Base-by-base conservation (phyloP, 2,888 invertebrate genomes). In the Liodrosophila aerea region DNA sequence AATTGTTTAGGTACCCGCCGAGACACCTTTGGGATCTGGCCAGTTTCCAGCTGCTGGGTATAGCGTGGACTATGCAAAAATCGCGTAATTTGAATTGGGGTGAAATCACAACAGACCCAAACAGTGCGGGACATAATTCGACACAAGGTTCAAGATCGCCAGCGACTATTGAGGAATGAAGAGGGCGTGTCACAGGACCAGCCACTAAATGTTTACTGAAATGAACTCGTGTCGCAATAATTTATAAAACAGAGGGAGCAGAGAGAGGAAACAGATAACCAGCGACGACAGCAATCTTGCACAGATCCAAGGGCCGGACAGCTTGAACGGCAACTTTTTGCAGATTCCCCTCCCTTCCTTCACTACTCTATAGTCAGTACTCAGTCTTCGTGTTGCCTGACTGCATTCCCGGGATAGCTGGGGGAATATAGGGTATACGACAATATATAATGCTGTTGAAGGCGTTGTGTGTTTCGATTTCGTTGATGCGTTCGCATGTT, bases 171-270 rank as follows among this genome's bases (percentile, higher is more conserved):
- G 22, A 34, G 31, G 9, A 13, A 4, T 8, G 30, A 36, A 44
- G 29, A 30, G 34, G 58, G 47, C 44, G 33, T 36, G 13, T 8
- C 49, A 5, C 18, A 47, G 72, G 44, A 51, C 59, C 36, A 33
- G 22, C 31, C 31, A 57, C 60, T 56, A 49, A 68, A 60, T 72
- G 61, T 47, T 31, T 45, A 36, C 15, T 57, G 60, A 67, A 75
- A 73, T 76, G 63, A 74, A 62, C 72, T 74, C 74, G 74, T 80
- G 86, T 80, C 49, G 59, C 85, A 74, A 83, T 81, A 76, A 81
- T 80, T 82, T 85, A 83, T 73, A 70, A 60, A 52, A 67, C 64
- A 33, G 43, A 39, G 33, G 40, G 5, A 8, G 7, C 29, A 51
- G n/a, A 40, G 8, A 51, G 31, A 40, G 47, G 39, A 41, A 22